A percentile compares a stretch with the other conserved stretches of the same genome.
Conservation (phyloP, 1,140 invertebrate genomes). For the Drosophila asahinai region DNA sequence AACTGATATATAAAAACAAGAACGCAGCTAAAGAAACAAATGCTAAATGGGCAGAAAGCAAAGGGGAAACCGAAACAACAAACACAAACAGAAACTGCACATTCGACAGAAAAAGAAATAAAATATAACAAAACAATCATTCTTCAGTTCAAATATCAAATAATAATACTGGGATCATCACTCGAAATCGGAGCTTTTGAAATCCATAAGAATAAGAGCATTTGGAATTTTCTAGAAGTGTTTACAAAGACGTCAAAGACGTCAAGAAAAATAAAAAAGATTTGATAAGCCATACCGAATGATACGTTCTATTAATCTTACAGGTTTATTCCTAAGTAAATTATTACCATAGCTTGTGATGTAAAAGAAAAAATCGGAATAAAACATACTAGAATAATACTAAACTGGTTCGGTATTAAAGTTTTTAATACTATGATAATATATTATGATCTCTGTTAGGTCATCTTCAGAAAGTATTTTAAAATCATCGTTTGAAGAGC, state of each 20-base stretch:
- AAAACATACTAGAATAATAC: neutral
- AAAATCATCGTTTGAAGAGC: too few relatives aligned
- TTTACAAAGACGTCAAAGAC: slow-evolving; percentile 17
- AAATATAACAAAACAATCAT: neutral
- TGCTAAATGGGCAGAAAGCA: slow-evolving; percentile 22
- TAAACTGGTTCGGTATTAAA: neutral
- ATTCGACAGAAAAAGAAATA: slow-evolving; percentile 3
- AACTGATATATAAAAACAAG: slow-evolving; percentile 20
- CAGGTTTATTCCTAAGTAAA: neutral
- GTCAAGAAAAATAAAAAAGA: slow-evolving; percentile 5
- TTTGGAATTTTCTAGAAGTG: slow-evolving; percentile 38
- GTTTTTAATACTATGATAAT: neutral
- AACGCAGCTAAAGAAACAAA: slow-evolving; percentile 13
- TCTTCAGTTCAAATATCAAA: slow-evolving; percentile 13
- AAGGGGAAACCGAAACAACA: slow-evolving; percentile 5
- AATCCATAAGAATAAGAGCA: neutral
- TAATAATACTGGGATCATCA: slow-evolving; percentile 2
- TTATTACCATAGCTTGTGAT: neutral
- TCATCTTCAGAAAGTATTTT: too few relatives aligned
- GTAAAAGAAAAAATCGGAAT: neutral
- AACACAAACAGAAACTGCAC: slow-evolving; percentile 10
- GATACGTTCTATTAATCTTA: slow-evolving; percentile 5
- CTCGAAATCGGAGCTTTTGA: slow-evolving; percentile 15
- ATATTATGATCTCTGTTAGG: neutral
- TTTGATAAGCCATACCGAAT: slow-evolving; percentile 24